Conservation (phyloP, 2,888 invertebrate genomes). For the Eudemis profundana region DNA sequence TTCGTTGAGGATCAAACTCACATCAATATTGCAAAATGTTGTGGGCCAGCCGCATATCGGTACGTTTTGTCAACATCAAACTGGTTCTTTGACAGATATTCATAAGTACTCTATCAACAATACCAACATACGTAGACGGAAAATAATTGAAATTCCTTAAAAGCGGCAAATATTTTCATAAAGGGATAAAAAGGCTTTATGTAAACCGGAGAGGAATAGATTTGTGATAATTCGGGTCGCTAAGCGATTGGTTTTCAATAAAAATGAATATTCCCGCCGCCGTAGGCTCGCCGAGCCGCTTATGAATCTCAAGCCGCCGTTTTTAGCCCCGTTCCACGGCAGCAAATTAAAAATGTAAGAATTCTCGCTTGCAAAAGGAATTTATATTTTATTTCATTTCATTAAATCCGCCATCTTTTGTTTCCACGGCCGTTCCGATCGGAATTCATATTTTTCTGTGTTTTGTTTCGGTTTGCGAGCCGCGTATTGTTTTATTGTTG, state of each 20-base stretch:
- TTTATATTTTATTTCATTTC: conserved; percentile 85
- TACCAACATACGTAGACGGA: no score
- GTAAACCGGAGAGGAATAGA: conserved; percentile 16
- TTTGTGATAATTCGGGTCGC: conserved; percentile 20
- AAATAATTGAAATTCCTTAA: no score
- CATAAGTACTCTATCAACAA: no score
- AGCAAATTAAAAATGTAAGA: conserved; percentile 85
- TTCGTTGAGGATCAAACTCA: no score
- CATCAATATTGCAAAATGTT: no score
- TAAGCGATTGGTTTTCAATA: conserved; percentile 58
- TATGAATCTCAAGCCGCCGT: conserved; percentile 78
- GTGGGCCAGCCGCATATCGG: no score
- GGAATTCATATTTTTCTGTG: conserved; percentile 86
- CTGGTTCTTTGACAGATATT: no score
- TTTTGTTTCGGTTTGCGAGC: conserved; percentile 81
- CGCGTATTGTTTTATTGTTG: conserved; percentile 81
- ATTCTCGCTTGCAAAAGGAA: conserved; percentile 82
- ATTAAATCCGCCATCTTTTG: conserved; percentile 85
- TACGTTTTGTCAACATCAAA: no score
- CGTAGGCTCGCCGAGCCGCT: conserved; percentile 54
- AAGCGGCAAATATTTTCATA: background rate
- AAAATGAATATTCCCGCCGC: conserved; percentile 62
- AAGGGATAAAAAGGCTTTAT: background rate
- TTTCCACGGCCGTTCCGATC: conserved; percentile 79
- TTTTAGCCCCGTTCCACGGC: conserved; percentile 78